These are phyloP conservation scores for Chrysogorgia sp. DNA, from an alignment of 92 coral and sea anemone species.

Conservation along the genomic window DNA sequence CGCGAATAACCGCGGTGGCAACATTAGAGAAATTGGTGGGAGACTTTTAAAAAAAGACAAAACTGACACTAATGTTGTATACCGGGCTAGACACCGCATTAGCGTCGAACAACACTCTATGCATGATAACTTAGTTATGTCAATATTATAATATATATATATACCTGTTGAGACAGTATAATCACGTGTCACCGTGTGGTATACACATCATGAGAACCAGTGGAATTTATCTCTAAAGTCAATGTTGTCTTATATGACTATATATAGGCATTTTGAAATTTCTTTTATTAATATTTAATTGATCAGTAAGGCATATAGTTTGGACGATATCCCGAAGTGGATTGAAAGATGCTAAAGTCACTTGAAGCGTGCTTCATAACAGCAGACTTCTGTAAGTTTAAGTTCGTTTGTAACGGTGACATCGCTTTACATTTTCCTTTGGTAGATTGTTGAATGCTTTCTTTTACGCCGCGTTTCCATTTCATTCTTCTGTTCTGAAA, in stretches of 20 bases:
- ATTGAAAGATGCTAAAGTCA: constrained; percentile 30
- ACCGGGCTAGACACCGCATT: neutral
- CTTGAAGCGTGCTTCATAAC: constrained; percentile 17
- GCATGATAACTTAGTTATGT: constrained; percentile 19
- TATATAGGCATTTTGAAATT: neutral
- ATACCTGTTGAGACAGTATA: neutral
- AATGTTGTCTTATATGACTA: neutral
- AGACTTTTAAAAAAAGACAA: neutral
- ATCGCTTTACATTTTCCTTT: constrained; percentile 30
- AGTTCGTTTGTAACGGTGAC: constrained; percentile 3
- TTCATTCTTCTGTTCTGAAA: constrained; percentile 99
- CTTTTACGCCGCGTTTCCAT: constrained; percentile 96
- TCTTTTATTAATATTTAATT: neutral
- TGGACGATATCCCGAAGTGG: constrained; percentile 9
- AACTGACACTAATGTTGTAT: neutral
- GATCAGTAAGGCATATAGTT: constrained; percentile 15
- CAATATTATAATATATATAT: constrained; percentile 14
- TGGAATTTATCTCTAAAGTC: neutral
- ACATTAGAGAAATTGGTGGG: too few relatives aligned
- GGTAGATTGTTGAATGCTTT: constrained; percentile 66
- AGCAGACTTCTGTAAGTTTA: constrained; percentile 10
- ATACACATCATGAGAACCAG: neutral
- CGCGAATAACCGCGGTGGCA: too few relatives aligned
- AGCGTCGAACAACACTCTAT: neutral
- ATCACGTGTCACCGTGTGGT: neutral